Evolutionary conservation across 2,113 vertebrate species (phyloP).

Genomic region (Callipepla squamata): DNA sequence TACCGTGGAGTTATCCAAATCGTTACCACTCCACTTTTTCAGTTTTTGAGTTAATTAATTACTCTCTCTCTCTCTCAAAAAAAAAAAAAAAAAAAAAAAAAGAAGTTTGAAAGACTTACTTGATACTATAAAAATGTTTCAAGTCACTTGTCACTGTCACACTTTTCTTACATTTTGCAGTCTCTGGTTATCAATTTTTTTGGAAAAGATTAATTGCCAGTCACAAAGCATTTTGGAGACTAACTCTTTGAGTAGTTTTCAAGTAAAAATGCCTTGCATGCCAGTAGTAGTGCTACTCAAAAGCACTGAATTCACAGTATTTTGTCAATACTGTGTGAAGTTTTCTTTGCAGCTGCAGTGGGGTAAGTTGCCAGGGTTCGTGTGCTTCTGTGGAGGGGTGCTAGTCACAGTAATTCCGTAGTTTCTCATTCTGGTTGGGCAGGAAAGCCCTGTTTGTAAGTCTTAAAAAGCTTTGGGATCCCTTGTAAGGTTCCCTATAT

Average conservation of each 20-base stretch:
- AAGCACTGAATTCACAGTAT: neutral
- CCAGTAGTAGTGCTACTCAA: neutral
- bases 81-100: neutral
- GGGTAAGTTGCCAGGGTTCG: neutral
- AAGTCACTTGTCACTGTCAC: neutral
- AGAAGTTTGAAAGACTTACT: neutral
- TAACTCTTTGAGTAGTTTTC: neutral
- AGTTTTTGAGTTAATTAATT: neutral
- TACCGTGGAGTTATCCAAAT: neutral
- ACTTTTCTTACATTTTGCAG: neutral
- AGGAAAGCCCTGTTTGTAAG: neutral
- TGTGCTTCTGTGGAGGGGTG: neutral
- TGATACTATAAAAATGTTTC: neutral
- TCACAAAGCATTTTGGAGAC: neutral
- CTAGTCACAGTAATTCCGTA: neutral
- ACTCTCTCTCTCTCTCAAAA: neutral
- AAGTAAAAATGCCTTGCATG: neutral
- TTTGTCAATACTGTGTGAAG: accelerated
- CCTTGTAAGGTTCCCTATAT: neutral
- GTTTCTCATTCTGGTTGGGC: neutral
- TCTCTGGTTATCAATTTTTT: neutral
- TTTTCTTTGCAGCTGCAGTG: neutral
- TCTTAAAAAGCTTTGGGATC: neutral
- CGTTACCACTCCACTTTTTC: neutral
- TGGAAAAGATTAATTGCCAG: neutral